phyloP scores from a whole-genome alignment of 2,113 vertebrate species.

The Rhineura floridana region DNA sequence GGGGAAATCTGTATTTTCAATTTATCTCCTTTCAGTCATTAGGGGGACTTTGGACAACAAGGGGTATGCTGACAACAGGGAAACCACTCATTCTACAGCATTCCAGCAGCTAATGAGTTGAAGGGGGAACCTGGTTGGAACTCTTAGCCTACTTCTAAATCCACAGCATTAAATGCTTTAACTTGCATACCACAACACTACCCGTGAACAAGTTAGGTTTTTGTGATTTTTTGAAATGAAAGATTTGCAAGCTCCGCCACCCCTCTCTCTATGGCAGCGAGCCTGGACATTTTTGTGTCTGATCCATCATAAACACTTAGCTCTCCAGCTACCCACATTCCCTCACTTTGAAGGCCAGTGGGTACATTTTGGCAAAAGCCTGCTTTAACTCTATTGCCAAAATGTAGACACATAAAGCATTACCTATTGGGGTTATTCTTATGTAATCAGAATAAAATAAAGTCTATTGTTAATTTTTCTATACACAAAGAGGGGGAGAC shows the following conservation, averaged over 20 bases:
- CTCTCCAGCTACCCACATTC: constrained; percentile 67
- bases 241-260: constrained; percentile 35
- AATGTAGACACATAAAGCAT: constrained; percentile 44
- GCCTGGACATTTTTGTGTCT: constrained; percentile 77
- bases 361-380: constrained; percentile 69
- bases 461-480: not conserved
- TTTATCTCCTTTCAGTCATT: constrained; percentile 54
- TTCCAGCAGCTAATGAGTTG: constrained; percentile 38
- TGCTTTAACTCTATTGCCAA: constrained; percentile 55
- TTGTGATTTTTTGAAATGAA: constrained; percentile 17
- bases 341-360: constrained; percentile 67
- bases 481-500: not conserved
- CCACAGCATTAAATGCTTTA: constrained; percentile 35
- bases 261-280: constrained; percentile 63
- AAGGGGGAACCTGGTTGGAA: constrained; percentile 20
- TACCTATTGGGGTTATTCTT: constrained; percentile 68
- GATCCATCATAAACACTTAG: constrained; percentile 77
- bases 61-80: constrained; percentile 35
- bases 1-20: constrained; percentile 18
- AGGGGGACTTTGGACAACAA: constrained; percentile 28
- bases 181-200: constrained; percentile 28
- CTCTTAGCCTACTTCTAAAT: constrained; percentile 19
- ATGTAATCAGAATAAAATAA: constrained; percentile 23
- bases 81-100: constrained; percentile 41
- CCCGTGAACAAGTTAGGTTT: not conserved